Base-by-base conservation (phyloP, 2,888 invertebrate genomes). In the Ditula angustiorana region DNA sequence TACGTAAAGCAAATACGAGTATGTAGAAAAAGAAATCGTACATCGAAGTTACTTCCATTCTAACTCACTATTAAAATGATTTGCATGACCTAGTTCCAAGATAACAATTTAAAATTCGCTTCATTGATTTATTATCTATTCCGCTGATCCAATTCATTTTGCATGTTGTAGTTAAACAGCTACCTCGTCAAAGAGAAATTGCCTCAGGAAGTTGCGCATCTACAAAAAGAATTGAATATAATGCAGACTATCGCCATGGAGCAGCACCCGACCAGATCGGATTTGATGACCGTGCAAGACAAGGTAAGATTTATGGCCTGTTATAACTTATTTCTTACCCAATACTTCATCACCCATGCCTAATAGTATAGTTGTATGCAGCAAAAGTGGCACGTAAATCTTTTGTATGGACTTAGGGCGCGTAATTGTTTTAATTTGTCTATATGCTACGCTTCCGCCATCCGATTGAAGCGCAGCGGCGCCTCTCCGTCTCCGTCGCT, bases 171-270 rank as follows among this genome's bases (percentile, higher is more conserved):
- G 86, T 94, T 96, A 37, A 96, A 96, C 79, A 93, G 92, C 66
- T 97, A 96, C 83, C 93, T 98, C 67, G 95, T 95, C 0, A 95
- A 95, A 69, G 97, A 97, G 77, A 96, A 97, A 79, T 82, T 98
- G 58, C 97, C 97, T 0, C 94, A 95, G 73, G 98, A 98, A 83
- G 90, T 95, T 47, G 85, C 91, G 1, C 85, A 88, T 10, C 88
- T 95, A 57, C 94, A 95, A 77, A 94, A 95, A 73, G 95, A 95
- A 74, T 91, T 96, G 35, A 94, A 94, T 67, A 95, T 96, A 67
- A 91, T 97, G 80, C 95, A 95, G 77, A 93, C 91, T 69, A 95
- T 97, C 49, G 94, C 95, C 0, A 92, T 94, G 46, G 95, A 96
- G 70, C 94, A 95, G 53, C 95, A 95, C 65, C 89, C 90, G 1